Conservation (phyloP, 2,888 invertebrate species). For the Siphonodentalium dalli region DNA sequence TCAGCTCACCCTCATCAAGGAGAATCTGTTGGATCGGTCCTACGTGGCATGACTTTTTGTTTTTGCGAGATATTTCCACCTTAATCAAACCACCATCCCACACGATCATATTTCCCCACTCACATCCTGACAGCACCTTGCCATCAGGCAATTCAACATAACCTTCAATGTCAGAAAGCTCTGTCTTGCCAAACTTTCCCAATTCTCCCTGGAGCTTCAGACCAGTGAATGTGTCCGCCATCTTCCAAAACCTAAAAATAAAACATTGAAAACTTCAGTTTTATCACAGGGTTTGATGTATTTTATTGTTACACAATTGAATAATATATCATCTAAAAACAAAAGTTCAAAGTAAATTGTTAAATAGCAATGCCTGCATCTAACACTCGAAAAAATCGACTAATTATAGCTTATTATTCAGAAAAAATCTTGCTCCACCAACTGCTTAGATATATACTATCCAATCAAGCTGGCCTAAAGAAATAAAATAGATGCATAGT, state of each 20-base stretch:
- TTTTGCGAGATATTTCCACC: constrained; percentile 67
- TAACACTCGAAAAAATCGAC: no score
- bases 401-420: no score
- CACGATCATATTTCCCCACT: constrained; percentile 89
- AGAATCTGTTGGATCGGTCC: constrained; percentile 77
- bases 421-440: no score
- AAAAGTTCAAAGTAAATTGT: no score
- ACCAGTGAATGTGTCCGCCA: constrained; percentile 89
- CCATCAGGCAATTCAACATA: constrained; percentile 87
- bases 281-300: no score
- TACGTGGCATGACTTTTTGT: constrained; percentile 76
- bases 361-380: no score
- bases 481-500: background rate
- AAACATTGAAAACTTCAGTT: background rate
- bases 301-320: no score
- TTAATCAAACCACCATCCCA: constrained; percentile 92
- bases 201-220: constrained; percentile 85
- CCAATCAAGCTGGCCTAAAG: no score
- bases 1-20: constrained; percentile 69
- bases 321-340: no score
- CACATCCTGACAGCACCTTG: constrained; percentile 86
- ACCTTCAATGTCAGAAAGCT: constrained; percentile 86
- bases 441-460: no score
- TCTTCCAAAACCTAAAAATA: constrained; percentile 86
- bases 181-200: constrained; percentile 91